Base-by-base conservation (phyloP, 2,113 vertebrate species). In the Lophius piscatorius region DNA sequence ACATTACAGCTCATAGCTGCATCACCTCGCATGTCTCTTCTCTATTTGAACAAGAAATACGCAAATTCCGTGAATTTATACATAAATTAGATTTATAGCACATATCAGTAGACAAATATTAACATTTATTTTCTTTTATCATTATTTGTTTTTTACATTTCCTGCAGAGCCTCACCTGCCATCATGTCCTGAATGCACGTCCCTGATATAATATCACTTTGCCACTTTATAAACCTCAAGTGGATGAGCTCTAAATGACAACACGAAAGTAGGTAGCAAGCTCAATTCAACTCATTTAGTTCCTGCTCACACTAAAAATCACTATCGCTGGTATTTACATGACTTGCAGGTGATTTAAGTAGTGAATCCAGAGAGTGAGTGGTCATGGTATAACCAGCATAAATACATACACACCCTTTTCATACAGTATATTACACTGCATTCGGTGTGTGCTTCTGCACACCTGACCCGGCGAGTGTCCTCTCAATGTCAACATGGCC, bases 401-500 rank as follows among this genome's bases (percentile, higher is more conserved):
- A 57, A 41, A 41, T 50, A 6, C 60, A 63, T 9, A 63, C 16
- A 56, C 18, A 23, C 23, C 60, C 22, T 6, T 56, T 40, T 59
- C 4, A 12, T 38, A 52, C 14, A 29, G 39, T 7, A 45, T 22
- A 20, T 17, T 9, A n/a, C 17, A 51, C 28, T 29, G 4, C 33
- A 39, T 47, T 55, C 46, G 50, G 54, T 20, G 47, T 64, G 26
- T 8, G 50, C 46, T 50, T 78, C 63, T 49, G 42, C 52, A 20
- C 56, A 71, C 66, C 76, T 84, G 81, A 78, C 81, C 73, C 73
- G 63, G 20, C 12, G 23, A 55, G 65, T 65, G 77, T 85, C 84
- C 79, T 87, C 82, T 80, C 85, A 88, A 87, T 85, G 85, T 84
- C 83, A 89, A 82, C 46, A 86, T 81, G 83, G 76, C 80, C 21